Evolutionary conservation across 2,888 invertebrate genomes (phyloP).

Genomic region (Chaetogeoica ovagalla): DNA sequence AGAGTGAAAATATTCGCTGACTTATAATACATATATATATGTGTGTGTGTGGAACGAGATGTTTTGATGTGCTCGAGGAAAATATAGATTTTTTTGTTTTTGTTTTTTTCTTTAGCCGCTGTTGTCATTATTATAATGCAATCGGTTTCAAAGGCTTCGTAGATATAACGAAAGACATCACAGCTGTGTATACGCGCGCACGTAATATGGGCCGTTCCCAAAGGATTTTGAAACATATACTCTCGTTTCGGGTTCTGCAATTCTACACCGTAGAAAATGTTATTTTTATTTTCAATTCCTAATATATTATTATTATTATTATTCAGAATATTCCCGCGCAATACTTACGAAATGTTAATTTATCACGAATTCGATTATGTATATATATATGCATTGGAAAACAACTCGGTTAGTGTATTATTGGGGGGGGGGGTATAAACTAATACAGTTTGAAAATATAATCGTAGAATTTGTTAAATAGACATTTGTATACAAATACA

Average conservation of each 20-base stretch:
- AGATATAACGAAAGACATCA: not conserved
- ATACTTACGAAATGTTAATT: not conserved
- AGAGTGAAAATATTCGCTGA: not conserved
- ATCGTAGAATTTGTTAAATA: no score
- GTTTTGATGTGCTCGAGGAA: not conserved
- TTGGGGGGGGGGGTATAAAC: no score
- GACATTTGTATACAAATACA: no score
- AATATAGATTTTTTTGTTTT: no score
- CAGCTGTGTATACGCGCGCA: no score
- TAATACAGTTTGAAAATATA: not conserved
- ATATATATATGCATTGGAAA: not conserved
- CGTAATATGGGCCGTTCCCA: not conserved
- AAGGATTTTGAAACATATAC: not conserved
- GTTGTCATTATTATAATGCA: constrained; percentile 8
- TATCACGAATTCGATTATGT: not conserved
- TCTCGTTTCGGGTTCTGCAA: not conserved
- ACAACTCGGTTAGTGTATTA: no score
- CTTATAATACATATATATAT: not conserved
- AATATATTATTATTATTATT: not conserved
- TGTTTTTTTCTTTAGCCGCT: not conserved
- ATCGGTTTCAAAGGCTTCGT: constrained; percentile 8
- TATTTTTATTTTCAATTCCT: not conserved
- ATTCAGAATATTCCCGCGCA: not conserved
- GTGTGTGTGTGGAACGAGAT: not conserved
- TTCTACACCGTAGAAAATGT: not conserved